These are phyloP conservation scores for Hiodon tergisus DNA, from an alignment of 2,113 vertebrate genomes.

Conservation along the genomic window DNA sequence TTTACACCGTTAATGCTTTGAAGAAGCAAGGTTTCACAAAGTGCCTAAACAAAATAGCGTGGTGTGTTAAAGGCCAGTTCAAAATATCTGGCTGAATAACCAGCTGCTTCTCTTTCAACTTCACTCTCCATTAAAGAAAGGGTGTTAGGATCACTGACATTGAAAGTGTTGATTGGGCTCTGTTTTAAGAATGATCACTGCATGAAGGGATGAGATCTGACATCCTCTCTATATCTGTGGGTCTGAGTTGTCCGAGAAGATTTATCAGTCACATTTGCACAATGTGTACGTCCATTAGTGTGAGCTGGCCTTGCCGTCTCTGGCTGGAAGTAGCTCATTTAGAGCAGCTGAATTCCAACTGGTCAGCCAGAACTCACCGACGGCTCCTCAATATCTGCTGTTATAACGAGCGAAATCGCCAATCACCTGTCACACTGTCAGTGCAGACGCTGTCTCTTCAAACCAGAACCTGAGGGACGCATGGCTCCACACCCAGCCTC, in stretches of 20 bases:
- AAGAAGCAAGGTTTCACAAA: neutral
- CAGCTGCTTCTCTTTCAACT: neutral
- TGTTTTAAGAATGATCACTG: slow-evolving; percentile 34
- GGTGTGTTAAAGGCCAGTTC: no score
- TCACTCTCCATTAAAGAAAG: neutral
- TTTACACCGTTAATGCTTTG: neutral
- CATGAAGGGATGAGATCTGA: slow-evolving; percentile 23
- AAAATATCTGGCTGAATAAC: no score
- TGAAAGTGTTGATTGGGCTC: slow-evolving; percentile 18
- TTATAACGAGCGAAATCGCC: slow-evolving; percentile 4
- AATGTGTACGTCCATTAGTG: no score
- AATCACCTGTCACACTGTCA: neutral
- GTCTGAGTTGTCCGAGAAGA: slow-evolving; percentile 26
- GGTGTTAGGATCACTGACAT: slow-evolving; percentile 21
- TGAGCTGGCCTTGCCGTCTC: no score
- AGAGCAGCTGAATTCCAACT: neutral
- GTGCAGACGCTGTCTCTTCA: neutral
- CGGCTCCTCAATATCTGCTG: neutral
- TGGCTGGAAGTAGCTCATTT: neutral
- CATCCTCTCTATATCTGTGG: slow-evolving; percentile 15
- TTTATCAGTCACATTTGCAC: neutral
- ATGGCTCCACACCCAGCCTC: neutral
- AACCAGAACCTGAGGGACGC: neutral
- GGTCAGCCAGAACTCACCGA: neutral
- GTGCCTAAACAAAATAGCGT: neutral